phyloP scores from a whole-genome alignment of 2,113 vertebrate species.

The Malurus alboscapulatus region DNA sequence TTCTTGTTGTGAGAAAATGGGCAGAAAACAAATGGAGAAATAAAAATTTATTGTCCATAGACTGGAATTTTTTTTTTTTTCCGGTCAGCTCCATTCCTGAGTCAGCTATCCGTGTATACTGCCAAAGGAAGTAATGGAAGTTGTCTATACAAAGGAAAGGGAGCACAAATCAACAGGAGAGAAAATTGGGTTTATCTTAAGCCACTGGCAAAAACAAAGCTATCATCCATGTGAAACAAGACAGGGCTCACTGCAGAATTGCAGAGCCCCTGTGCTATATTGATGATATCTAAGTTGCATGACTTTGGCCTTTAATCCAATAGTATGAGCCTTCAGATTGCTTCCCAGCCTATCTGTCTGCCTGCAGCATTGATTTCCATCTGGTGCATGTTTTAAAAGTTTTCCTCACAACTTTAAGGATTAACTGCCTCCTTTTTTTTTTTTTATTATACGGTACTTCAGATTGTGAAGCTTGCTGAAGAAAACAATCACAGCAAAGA shows the following conservation, averaged over 20 bases:
- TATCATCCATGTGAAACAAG: background rate
- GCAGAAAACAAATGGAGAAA: conserved; percentile 4
- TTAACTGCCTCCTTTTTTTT: background rate
- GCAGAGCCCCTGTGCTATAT: background rate
- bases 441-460: background rate
- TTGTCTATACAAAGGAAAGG: conserved; percentile 9
- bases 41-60: background rate
- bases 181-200: conserved; percentile 29
- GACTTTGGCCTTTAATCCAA: background rate
- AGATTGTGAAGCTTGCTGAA: background rate
- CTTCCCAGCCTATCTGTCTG: background rate
- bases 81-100: background rate
- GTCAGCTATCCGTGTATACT: background rate
- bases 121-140: conserved; percentile 36
- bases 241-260: background rate
- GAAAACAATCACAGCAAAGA: conserved; percentile 53
- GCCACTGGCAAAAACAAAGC: background rate
- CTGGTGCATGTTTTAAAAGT: conserved; percentile 12
- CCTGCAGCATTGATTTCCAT: conserved; percentile 43
- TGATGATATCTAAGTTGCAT: background rate
- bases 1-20: background rate
- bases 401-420: background rate
- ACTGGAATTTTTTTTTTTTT: background rate
- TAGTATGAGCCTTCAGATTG: background rate
- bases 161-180: conserved; percentile 26